These are phyloP conservation scores for Napeogenes sylphis DNA, from an alignment of 2,888 invertebrate species.

Conservation along the genomic window DNA sequence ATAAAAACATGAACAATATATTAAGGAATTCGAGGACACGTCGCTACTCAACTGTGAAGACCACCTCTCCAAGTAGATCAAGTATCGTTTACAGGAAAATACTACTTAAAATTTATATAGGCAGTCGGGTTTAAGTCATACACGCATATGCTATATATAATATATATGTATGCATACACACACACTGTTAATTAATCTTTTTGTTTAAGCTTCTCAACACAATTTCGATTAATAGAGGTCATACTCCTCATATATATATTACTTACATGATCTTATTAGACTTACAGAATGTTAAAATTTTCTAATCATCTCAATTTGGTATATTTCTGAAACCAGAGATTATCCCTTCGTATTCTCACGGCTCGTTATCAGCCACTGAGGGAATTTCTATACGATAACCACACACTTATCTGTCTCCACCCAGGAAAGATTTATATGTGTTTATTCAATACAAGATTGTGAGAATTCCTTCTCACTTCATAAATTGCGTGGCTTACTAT, in stretches of 20 bases:
- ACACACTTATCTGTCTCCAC: constrained; percentile 57
- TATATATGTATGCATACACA: too few relatives aligned
- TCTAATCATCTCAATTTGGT: background rate
- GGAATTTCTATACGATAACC: constrained; percentile 64
- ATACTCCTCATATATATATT: too few relatives aligned
- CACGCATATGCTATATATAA: too few relatives aligned
- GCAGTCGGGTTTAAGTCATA: too few relatives aligned
- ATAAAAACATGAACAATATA: constrained; percentile 11
- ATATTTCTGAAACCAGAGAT: constrained; percentile 20
- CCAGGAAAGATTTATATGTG: constrained; percentile 43
- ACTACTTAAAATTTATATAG: constrained; percentile 32
- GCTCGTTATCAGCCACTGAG: constrained; percentile 56
- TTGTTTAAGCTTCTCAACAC: too few relatives aligned
- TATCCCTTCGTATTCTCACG: constrained; percentile 33
- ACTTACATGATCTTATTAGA: too few relatives aligned
- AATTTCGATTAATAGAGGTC: too few relatives aligned
- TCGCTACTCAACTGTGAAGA: constrained; percentile 37
- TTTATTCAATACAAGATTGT: constrained; percentile 9
- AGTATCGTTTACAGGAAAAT: constrained; percentile 37
- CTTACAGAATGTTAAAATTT: too few relatives aligned
- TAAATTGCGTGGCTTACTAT: background rate
- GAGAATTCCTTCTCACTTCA: background rate
- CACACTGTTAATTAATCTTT: too few relatives aligned
- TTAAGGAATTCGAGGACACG: constrained; percentile 37
- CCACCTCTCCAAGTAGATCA: constrained; percentile 38